Base-by-base conservation (phyloP, 2,888 invertebrate genomes). In the Agrochola litura region DNA sequence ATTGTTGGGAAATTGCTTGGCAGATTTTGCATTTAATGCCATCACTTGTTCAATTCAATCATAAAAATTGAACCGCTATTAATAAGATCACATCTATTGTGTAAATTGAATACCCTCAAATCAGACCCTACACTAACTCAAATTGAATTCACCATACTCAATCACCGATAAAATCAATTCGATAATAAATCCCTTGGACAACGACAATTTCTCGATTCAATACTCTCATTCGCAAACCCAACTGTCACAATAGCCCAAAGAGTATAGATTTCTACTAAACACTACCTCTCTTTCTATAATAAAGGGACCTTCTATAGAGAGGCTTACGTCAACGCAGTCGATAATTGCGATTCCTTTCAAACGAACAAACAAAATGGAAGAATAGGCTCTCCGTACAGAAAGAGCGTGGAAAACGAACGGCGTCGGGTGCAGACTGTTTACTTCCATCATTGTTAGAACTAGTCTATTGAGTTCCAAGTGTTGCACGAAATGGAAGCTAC, bases 351-450 rank as follows among this genome's bases (percentile, higher is more conserved):
- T 86, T 86, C 89, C 85, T 89, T 89, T 89, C 87, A 88, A 81
- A 77, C 84, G 87, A 85, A 84, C 89, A 86, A 89, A 89, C 81
- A 86, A 74, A 64, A 80, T 56, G 71, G 79, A 77, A 88, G 89
- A 89, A 88, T 89, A 67, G 90, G 76, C 86, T 46, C 88, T 89
- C 83, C 77, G 84, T 43, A 70, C 67, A 63, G 64, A 76, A 76
- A 70, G 76, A 78, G 81, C 73, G 76, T 82, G 82, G 76, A 70
- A 63, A 76, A 74, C 80, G 81, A 82, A 61, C 69, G 69, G 73
- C 83, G 88, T 89, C 89, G 77, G 56, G 79, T 77, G 88, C 93
- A 93, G 92, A 89, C 89, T 91, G 90, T 92, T 92, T 92, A 91
- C 91, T 91, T 88, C 82, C 83, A 85, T 83, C 82, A 89, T 90